Conservation (phyloP, 2,888 invertebrate genomes). For the Caenorhabditis virilis region DNA sequence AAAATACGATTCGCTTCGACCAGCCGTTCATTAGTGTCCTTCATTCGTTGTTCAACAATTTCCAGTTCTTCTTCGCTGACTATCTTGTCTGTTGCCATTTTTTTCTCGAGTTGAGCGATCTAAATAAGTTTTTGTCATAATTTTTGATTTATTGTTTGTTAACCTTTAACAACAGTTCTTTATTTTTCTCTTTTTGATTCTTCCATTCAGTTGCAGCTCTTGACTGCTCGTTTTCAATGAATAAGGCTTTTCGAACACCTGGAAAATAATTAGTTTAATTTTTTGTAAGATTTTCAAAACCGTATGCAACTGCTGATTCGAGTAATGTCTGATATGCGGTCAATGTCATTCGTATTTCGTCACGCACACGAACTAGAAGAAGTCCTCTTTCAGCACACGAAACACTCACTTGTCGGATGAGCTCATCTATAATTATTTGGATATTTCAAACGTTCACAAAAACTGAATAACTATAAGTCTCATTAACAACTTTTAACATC, state of each 20-base stretch:
- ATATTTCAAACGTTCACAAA: background rate
- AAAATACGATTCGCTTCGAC: constrained; percentile 58
- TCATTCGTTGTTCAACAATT: constrained; percentile 62
- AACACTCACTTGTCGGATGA: constrained; percentile 89
- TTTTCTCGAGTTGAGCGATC: constrained; percentile 59
- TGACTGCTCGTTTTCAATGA: constrained; percentile 78
- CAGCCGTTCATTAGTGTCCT: constrained; percentile 62
- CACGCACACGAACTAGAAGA: constrained; percentile 86
- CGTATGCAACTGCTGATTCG: constrained; percentile 92
- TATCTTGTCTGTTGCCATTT: constrained; percentile 54
- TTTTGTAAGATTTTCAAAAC: constrained; percentile 6
- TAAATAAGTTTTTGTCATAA: constrained; percentile 13
- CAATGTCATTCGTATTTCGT: constrained; percentile 94
- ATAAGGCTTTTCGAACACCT: constrained; percentile 88
- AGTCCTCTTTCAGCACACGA: constrained; percentile 95
- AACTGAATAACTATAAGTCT: too few species aligned
- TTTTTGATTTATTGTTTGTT: background rate
- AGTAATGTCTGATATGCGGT: constrained; percentile 94
- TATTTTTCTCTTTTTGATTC: constrained; percentile 43
- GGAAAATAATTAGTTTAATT: background rate
- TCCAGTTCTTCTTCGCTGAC: constrained; percentile 62
- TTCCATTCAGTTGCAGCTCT: constrained; percentile 49
- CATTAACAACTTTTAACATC: too few species aligned
- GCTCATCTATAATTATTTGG: constrained; percentile 76
- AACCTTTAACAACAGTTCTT: constrained; percentile 44